These are phyloP conservation scores for Strix aluco DNA, from an alignment of 2,113 vertebrate species.

Conservation along the genomic window DNA sequence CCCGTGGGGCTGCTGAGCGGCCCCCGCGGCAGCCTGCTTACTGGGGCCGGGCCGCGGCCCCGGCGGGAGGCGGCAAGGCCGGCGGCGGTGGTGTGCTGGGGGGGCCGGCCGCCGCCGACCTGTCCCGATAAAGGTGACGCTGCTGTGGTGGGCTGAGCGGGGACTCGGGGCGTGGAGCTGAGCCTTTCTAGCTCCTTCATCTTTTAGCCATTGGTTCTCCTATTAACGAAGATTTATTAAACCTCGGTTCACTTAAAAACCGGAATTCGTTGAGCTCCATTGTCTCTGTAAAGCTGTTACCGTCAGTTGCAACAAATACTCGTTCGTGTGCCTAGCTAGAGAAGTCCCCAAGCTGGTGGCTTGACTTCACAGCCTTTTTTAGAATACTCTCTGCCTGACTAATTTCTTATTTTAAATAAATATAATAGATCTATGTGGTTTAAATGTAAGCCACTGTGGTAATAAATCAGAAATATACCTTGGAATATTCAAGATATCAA, in stretches of 20 bases:
- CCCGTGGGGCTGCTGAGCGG: rapidly evolving
- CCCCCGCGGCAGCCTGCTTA: background rate
- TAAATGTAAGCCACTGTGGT: background rate
- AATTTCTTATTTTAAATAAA: background rate
- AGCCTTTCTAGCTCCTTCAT: no score
- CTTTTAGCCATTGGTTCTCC: rapidly evolving
- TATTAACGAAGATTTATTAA: rapidly evolving
- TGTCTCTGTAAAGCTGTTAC: background rate
- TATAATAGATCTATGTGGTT: rapidly evolving
- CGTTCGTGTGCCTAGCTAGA: rapidly evolving
- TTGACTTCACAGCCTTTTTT: background rate
- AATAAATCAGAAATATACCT: background rate
- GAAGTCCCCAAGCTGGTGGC: background rate
- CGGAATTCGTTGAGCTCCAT: rapidly evolving
- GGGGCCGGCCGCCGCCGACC: background rate
- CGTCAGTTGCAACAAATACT: rapidly evolving
- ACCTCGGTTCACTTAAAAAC: background rate
- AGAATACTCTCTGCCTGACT: background rate
- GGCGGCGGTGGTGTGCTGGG: background rate
- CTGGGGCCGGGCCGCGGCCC: background rate
- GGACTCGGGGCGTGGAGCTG: no score
- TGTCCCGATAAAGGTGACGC: background rate
- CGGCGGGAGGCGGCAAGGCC: background rate
- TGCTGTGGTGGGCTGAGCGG: background rate
- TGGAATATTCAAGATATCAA: background rate